phyloP scores from a whole-genome alignment of 1,140 invertebrate species.

The Brachionus paranguensis region DNA sequence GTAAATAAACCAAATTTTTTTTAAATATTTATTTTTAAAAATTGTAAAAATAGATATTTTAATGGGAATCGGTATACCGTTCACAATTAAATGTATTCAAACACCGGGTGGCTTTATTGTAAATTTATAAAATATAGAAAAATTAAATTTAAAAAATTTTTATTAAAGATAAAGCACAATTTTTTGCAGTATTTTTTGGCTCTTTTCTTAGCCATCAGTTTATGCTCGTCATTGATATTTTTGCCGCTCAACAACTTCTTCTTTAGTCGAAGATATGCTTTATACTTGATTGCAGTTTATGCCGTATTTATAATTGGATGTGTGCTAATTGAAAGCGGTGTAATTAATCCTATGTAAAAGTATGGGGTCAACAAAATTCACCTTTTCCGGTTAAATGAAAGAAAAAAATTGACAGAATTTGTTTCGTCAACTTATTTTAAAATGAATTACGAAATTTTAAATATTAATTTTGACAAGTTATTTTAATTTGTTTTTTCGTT shows the following conservation, averaged over 20 bases:
- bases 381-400: not conserved
- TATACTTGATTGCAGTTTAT: not conserved
- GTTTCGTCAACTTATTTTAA: not conserved
- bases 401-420: not conserved
- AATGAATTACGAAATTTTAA: not conserved
- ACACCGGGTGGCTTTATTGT: not conserved
- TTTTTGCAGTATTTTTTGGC: constrained; percentile 30
- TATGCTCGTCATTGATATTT: constrained; percentile 19
- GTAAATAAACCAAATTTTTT: constrained; percentile 49
- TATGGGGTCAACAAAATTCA: not conserved
- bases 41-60: constrained; percentile 53
- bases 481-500: not conserved
- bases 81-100: constrained; percentile 47
- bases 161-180: constrained; percentile 5
- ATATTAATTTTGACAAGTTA: not conserved
- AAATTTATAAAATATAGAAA: not conserved
- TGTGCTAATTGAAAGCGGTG: constrained; percentile 24
- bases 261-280: constrained; percentile 18
- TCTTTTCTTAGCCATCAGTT: not conserved
- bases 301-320: constrained; percentile 1
- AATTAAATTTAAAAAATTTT: not conserved
- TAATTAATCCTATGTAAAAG: constrained; percentile 15
- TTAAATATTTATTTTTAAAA: not conserved
- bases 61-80: constrained; percentile 60
- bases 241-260: constrained; percentile 29